A percentile compares a stretch with the other conserved stretches of the same genome.
These are phyloP conservation scores for Boulengeromyrus knoepffleri DNA, from an alignment of 2,113 vertebrate species.

Conservation along the genomic window DNA sequence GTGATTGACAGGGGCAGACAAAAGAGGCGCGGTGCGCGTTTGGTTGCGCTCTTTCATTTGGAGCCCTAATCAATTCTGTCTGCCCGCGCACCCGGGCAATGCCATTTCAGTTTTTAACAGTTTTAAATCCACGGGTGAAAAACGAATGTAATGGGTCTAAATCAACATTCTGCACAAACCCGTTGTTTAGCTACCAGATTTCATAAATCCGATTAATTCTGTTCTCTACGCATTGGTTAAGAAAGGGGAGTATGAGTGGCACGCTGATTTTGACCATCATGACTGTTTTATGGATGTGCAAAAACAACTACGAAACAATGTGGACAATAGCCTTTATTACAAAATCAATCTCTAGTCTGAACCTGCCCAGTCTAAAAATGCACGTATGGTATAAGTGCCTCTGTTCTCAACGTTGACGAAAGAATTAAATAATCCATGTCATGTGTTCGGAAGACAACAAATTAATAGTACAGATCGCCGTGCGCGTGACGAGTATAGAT, in stretches of 20 bases:
- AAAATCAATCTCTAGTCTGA: not conserved
- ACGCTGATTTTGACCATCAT: not conserved
- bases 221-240: not conserved
- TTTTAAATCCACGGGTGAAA: not conserved
- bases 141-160: not conserved
- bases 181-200: not conserved
- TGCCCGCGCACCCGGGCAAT: not conserved
- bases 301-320: not conserved
- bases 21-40: conserved; percentile 21
- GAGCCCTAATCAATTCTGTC: not conserved
- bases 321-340: conserved; percentile 1
- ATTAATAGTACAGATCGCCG: not conserved
- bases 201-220: not conserved
- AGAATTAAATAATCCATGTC: not conserved
- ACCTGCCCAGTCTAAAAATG: not conserved
- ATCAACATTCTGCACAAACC: not conserved
- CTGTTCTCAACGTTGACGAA: not conserved
- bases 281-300: not conserved
- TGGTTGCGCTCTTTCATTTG: not conserved
- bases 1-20: conserved; percentile 22
- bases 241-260: not conserved
- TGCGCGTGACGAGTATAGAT: not conserved
- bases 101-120: not conserved
- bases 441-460: not conserved
- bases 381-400: not conserved